Conservation (phyloP, 2,113 vertebrate genomes). For the Andinoacara biseriatus region DNA sequence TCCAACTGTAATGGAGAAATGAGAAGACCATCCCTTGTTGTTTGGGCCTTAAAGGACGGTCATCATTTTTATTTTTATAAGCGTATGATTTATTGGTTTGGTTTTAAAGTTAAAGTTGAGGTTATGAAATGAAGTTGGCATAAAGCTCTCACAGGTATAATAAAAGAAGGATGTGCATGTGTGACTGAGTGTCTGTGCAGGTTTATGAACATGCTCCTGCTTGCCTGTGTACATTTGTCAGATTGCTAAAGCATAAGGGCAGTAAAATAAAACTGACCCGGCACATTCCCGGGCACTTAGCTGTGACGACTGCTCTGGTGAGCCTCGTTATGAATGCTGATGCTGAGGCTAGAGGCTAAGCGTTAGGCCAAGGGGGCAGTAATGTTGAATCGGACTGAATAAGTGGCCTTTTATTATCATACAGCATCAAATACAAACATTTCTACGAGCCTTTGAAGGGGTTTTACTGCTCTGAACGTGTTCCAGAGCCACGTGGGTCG, state of each 20-base stretch:
- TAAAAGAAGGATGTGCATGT: background rate
- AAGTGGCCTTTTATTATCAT: constrained; percentile 33
- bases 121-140: background rate
- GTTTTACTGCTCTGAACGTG: background rate
- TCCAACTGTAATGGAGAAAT: background rate
- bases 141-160: background rate
- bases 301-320: background rate
- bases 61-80: background rate
- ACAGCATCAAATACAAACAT: background rate
- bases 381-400: constrained; percentile 1
- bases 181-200: background rate
- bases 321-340: constrained; percentile 38
- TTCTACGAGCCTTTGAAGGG: background rate
- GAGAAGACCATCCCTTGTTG: background rate
- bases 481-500: background rate
- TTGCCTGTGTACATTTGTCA: constrained; percentile 15
- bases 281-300: background rate
- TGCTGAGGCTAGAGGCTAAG: constrained; percentile 18
- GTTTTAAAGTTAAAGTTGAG: constrained; percentile 27
- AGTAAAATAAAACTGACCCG: constrained; percentile 41
- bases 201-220: background rate
- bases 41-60: background rate
- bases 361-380: constrained; percentile 20
- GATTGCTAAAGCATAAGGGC: constrained; percentile 27
- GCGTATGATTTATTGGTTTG: background rate